phyloP scores from a whole-genome alignment of 1,140 invertebrate species.

The Chironomus striatipennis region DNA sequence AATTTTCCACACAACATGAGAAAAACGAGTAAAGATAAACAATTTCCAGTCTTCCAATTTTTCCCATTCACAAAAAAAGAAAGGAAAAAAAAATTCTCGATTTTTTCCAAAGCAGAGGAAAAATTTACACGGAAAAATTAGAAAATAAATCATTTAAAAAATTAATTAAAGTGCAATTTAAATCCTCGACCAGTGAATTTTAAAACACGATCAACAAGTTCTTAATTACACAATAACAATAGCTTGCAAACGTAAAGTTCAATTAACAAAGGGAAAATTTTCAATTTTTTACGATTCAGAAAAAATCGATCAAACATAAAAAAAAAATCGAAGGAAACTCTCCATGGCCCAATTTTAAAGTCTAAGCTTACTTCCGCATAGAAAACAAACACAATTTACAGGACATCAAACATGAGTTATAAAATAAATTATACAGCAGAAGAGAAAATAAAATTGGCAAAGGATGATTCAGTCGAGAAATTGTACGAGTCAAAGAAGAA shows the following conservation, averaged over 20 bases:
- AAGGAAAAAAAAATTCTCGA: too few species aligned
- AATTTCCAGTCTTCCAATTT: too few species aligned
- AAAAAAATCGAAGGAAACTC: background rate
- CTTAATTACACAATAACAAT: background rate
- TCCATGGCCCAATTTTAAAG: background rate
- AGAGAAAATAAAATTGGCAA: conserved; percentile 25
- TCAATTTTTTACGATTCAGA: background rate
- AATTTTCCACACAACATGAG: too few species aligned
- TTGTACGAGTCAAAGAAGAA: conserved; percentile 39
- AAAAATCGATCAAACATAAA: background rate
- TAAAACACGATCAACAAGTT: background rate
- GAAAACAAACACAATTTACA: background rate
- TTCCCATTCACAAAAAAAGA: too few species aligned
- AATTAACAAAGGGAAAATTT: background rate
- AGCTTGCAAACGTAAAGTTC: background rate
- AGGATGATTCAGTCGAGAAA: background rate
- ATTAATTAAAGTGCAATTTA: background rate
- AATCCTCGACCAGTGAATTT: background rate
- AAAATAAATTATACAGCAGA: conserved; percentile 21
- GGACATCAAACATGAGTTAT: background rate
- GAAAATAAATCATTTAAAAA: background rate
- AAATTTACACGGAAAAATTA: background rate
- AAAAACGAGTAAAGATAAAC: too few species aligned
- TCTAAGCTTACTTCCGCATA: background rate
- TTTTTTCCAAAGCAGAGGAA: background rate